Base-by-base conservation (phyloP, 2,797 vertebrate genomes). In the Lophius americanus region DNA sequence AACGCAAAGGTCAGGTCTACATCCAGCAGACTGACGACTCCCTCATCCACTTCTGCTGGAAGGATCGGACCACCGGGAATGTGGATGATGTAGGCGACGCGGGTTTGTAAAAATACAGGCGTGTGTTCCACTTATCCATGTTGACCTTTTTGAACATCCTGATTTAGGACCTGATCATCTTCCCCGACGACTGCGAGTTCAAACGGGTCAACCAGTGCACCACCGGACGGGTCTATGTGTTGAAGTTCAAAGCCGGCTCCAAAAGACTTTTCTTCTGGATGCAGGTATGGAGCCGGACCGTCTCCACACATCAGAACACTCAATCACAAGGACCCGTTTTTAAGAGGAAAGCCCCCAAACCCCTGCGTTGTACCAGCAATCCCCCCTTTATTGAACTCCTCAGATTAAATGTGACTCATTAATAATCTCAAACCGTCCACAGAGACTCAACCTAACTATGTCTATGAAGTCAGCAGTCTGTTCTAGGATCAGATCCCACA, bases 251-350 rank as follows among this genome's bases (percentile, higher is more conserved):
- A 91, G 97, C 97, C 0, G 97, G 97, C 14, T 98, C 98, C 56
- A 98, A 98, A 71, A 92, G 98, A 13, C 96, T 99, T 58, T 99
- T 99, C 93, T 99, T 99, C 84, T 99, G 98, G 98, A 98, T 99
- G 96, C 98, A 99, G 96, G 98, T 99, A 58, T 5, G 38, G n/a
- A 66, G 32, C 57, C 39, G 50, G 12, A 11, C 6, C 5, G 36
- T 13, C 6, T n/a, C n/a, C 44, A n/a, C 44, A 47, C 12, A 23
- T 23, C 23, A 23, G 23, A 23, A 23, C 23, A 23, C 23, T 1
- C 23, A 23, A 23, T 23, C 23, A 23, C 23, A 23, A 23, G 23
- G 23, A 23, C 23, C 1, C 23, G 23, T 23, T 23, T 23, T 23
- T 23, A 23, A 23, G 23, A 23, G 23, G 23, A 23, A 23, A 23